Conservation (phyloP, 2,797 vertebrate species). For the Neopelma chrysocephalum region DNA sequence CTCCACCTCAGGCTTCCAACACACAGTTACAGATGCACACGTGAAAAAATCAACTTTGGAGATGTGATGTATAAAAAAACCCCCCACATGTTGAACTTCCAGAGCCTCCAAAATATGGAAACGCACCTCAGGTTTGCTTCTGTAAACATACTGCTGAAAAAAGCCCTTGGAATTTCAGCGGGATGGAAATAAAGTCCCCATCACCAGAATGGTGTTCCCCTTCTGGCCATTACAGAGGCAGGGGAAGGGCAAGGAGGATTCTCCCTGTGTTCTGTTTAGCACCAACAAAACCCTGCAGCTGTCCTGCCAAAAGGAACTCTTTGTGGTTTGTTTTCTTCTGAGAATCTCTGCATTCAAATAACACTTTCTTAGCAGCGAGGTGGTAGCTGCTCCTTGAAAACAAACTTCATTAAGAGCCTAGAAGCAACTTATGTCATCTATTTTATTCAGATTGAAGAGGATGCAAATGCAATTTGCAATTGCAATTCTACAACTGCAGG, state of each 20-base stretch:
- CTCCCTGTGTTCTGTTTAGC: neutral
- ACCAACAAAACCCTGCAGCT: constrained; percentile 24
- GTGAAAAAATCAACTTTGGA: neutral
- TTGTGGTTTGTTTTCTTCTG: neutral
- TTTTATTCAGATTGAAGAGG: neutral
- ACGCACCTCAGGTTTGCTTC: neutral
- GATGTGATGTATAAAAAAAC: neutral
- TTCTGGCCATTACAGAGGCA: neutral
- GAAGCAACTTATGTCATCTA: neutral
- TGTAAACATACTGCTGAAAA: neutral
- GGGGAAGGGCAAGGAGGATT: neutral
- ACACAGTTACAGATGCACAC: neutral
- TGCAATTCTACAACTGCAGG: neutral
- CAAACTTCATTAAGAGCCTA: neutral
- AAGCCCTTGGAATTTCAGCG: neutral
- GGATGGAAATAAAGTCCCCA: neutral
- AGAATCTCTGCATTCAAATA: constrained; percentile 15
- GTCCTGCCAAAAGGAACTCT: neutral
- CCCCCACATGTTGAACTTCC: neutral
- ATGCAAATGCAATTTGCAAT: neutral
- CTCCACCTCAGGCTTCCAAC: neutral
- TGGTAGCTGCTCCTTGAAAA: neutral
- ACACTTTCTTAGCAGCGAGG: constrained; percentile 46
- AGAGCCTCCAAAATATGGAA: neutral
- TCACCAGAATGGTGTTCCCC: neutral